phyloP scores from a whole-genome alignment of 2,888 invertebrate species.

The Agapostemon virescens region DNA sequence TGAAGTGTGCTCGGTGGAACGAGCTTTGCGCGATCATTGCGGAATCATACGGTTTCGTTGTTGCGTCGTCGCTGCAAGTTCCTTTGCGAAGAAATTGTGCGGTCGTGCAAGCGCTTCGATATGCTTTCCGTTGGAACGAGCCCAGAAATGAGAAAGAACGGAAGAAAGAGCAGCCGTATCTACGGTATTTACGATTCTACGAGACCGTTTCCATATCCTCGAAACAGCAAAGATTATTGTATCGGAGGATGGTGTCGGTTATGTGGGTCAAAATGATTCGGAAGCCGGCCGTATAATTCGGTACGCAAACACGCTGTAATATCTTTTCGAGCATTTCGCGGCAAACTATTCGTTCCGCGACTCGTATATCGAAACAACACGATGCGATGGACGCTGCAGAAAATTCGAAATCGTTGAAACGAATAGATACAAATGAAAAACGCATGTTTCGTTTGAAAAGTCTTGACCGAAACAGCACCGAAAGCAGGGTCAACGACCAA shows the following conservation, averaged over 20 bases:
- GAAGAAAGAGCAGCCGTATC: background rate
- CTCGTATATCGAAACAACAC: background rate
- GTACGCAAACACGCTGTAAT: slow-evolving; percentile 55
- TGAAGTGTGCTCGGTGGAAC: background rate
- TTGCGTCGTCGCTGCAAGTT: background rate
- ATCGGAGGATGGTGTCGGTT: slow-evolving; percentile 29
- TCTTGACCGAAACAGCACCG: slow-evolving; percentile 65
- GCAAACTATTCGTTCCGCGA: slow-evolving; percentile 1
- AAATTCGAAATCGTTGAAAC: background rate
- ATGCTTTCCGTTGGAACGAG: background rate
- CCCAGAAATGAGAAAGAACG: background rate
- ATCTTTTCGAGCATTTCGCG: slow-evolving; percentile 61
- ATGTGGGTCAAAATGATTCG: slow-evolving; percentile 77
- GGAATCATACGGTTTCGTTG: background rate
- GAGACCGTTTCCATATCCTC: slow-evolving; percentile 38
- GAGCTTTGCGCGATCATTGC: background rate
- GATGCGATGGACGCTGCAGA: too few species aligned
- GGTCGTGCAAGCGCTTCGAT: background rate
- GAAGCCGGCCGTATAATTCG: slow-evolving; percentile 72
- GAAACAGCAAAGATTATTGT: slow-evolving; percentile 50
- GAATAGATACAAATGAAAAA: background rate
- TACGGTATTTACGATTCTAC: background rate
- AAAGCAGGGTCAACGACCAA: slow-evolving; percentile 76
- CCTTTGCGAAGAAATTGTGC: background rate
- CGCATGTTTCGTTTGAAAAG: slow-evolving; percentile 45